Base-by-base conservation (phyloP, 2,113 vertebrate genomes). In the Alosa alosa region DNA sequence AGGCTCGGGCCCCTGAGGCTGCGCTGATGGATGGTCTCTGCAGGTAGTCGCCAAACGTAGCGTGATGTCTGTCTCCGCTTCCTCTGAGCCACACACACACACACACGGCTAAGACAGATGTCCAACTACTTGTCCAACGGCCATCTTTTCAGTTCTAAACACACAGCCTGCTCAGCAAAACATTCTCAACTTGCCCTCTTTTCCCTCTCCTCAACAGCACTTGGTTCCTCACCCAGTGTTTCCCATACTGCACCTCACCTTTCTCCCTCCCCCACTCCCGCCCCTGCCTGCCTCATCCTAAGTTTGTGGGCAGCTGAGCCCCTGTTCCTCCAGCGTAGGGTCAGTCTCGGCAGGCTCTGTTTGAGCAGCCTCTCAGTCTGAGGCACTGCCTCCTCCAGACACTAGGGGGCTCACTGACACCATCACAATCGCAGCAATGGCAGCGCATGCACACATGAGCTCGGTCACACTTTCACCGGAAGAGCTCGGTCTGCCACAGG, bases 401-500 rank as follows among this genome's bases (percentile, higher is more conserved):
- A 91, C 87, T 87, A 87, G 90, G 87, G 90, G 89, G 90, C 89
- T 87, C 86, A 55, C 52, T 82, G 82, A 57, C 13, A 49, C 85
- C 8, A 52, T 60, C 68, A 6, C 64, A 11, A 36, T 72, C 8
- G 9, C 64, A 72, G 25, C 13, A 0, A 15, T 15, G 25, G 8
- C 64, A 13, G 64, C 64, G 10, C 1, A 72, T 0, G 64, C n/a
- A 22, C 87, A 91, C 18, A 72, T 41, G 86, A 89, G 85, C 72
- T 52, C 60, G 36, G 81, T 75, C 52, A 20, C 81, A 68, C 64
- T 31, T 81, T 64, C 72, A 64, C 72, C 81, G 91, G 60, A 72
- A 89, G 85, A 84, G 88, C 92, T 90, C 90, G 90, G 90, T 91
- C 90, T 91, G 86, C 50, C 86, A 85, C 86, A 85, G 84, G 82